Evolutionary conservation across 64 coral and sea anemone species (phyloP).

Genomic region (Stichodactyla helianthus): DNA sequence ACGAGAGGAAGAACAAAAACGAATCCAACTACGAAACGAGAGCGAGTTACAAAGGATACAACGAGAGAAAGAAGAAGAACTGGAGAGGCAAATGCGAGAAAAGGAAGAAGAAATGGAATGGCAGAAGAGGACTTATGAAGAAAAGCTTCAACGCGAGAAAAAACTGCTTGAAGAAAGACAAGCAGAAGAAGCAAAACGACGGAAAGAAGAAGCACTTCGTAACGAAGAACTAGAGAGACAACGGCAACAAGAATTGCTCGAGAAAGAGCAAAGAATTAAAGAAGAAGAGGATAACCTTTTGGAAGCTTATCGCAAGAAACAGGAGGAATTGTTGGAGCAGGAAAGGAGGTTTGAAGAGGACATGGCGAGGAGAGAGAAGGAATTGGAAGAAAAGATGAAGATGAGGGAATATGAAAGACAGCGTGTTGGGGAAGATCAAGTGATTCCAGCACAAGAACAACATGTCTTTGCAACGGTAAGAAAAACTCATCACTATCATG

Average conservation of each 20-base stretch:
- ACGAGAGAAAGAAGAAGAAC: conserved; percentile 52
- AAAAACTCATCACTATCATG: not conserved
- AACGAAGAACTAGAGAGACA: conserved; percentile 17
- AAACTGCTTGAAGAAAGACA: conserved; percentile 34
- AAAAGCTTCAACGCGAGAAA: conserved; percentile 21
- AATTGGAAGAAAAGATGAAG: conserved; percentile 42
- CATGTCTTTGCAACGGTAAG: not conserved
- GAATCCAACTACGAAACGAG: conserved; percentile 32
- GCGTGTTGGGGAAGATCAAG: conserved; percentile 12
- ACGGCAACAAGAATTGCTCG: conserved; percentile 32
- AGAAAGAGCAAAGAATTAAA: conserved; percentile 53
- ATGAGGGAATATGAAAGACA: conserved; percentile 14
- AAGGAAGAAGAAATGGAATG: conserved; percentile 32
- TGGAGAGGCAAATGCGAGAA: conserved; percentile 54
- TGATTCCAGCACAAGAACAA: conserved; percentile 11
- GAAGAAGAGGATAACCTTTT: conserved; percentile 79
- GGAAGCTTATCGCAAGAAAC: conserved; percentile 81
- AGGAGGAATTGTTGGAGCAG: conserved; percentile 84
- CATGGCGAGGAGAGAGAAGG: conserved; percentile 67
- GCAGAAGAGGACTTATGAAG: conserved; percentile 29
- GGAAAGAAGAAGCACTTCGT: conserved; percentile 14
- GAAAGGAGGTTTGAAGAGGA: conserved; percentile 89
- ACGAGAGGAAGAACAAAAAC: conserved; percentile 66
- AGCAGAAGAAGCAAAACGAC: conserved; percentile 40
- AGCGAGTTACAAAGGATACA: conserved; percentile 36